A percentile compares a stretch with the other conserved stretches of the same genome.
Evolutionary conservation across 2,113 vertebrate genomes (phyloP).

Genomic region (Tringa solitaria): DNA sequence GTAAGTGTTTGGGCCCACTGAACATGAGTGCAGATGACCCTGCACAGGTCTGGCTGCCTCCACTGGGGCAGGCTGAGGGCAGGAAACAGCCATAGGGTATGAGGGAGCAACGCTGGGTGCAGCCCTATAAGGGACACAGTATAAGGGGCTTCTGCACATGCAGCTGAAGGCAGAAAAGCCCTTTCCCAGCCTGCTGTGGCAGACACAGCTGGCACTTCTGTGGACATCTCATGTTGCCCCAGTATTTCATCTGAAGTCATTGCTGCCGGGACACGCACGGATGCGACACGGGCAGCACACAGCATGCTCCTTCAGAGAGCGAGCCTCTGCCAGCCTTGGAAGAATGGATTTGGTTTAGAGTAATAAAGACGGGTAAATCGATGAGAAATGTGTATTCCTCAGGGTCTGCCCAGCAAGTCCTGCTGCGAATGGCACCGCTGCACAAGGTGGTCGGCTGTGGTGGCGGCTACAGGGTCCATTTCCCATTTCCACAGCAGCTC

Average conservation of each 20-base stretch:
- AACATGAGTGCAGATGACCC: background rate
- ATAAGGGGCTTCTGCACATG: background rate
- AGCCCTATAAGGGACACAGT: background rate
- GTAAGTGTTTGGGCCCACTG: background rate
- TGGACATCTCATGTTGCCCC: background rate
- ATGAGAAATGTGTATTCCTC: background rate
- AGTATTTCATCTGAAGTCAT: background rate
- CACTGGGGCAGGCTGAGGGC: background rate
- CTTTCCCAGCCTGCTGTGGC: background rate
- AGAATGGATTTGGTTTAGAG: background rate
- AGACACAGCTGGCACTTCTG: background rate
- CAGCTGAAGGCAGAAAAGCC: background rate
- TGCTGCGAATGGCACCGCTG: background rate
- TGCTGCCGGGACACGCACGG: background rate
- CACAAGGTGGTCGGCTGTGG: rapidly evolving
- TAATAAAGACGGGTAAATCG: background rate
- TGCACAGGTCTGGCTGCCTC: background rate
- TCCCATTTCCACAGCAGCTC: background rate
- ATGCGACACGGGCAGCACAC: background rate
- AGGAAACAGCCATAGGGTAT: rapidly evolving
- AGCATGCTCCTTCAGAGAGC: background rate
- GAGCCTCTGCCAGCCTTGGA: background rate
- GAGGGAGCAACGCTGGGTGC: background rate
- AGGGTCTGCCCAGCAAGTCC: background rate
- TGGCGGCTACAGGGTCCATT: background rate